Conservation (phyloP, 2,888 invertebrate genomes). For the Acleris sparsana region DNA sequence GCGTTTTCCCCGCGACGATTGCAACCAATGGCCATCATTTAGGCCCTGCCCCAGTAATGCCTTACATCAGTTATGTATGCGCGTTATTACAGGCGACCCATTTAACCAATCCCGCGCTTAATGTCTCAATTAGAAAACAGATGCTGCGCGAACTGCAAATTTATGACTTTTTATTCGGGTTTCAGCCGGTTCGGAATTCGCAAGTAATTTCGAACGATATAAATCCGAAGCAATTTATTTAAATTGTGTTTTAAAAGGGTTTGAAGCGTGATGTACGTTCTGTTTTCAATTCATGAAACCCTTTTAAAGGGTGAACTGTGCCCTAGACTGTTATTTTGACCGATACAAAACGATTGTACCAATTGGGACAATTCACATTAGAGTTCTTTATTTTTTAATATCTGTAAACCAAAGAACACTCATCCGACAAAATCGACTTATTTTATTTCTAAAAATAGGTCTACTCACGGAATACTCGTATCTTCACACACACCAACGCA, state of each 20-base stretch:
- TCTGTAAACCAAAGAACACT: no score
- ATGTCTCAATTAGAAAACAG: slow-evolving; percentile 80
- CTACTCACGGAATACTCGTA: no score
- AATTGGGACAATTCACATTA: no score
- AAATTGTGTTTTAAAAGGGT: slow-evolving; percentile 1
- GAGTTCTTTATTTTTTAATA: no score
- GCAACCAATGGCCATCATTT: slow-evolving; percentile 72
- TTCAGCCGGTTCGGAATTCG: slow-evolving; percentile 26
- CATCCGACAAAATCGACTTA: no score
- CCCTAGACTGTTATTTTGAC: no score
- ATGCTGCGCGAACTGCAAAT: slow-evolving; percentile 64
- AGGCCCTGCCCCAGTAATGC: slow-evolving; percentile 59
- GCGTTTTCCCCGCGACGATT: slow-evolving; percentile 74
- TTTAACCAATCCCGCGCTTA: slow-evolving; percentile 68
- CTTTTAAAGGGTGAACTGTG: no score
- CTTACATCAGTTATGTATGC: slow-evolving; percentile 69
- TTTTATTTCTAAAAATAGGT: no score
- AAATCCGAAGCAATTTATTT: slow-evolving; percentile 26
- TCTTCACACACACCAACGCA: no score
- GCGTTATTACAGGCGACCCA: slow-evolving; percentile 73
- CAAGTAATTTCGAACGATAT: slow-evolving; percentile 31
- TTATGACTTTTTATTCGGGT: slow-evolving; percentile 63
- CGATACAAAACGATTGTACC: no score
- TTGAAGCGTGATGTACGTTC: not conserved
- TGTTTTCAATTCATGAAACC: not conserved